Evolutionary conservation across 2,888 invertebrate species (phyloP).

Genomic region (Criorhina ranunculi): DNA sequence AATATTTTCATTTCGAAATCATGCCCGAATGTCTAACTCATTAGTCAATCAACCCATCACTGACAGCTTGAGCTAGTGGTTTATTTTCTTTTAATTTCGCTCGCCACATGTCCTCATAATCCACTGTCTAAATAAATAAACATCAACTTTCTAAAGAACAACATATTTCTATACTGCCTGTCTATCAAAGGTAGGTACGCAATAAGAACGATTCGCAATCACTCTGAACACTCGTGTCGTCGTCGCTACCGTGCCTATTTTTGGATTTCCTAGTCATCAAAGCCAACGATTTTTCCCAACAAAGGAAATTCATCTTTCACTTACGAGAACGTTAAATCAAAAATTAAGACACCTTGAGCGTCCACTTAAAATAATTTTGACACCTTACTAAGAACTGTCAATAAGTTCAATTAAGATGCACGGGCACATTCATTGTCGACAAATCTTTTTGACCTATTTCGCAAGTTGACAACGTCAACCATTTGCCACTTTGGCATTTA

Average conservation of each 20-base stretch:
- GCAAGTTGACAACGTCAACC: constrained; percentile 25
- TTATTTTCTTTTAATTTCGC: not conserved
- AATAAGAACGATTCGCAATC: constrained; percentile 9
- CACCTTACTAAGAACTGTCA: constrained; percentile 48
- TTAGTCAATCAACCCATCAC: not conserved
- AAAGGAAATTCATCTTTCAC: not conserved
- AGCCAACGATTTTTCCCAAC: constrained; percentile 14
- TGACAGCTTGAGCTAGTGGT: not conserved
- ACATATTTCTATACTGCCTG: too few species aligned
- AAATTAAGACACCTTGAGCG: not conserved
- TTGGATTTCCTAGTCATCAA: constrained; percentile 30
- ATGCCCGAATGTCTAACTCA: too few species aligned
- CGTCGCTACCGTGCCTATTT: constrained; percentile 30
- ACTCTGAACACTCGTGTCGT: not conserved
- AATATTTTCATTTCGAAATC: not conserved
- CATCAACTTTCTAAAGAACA: not conserved
- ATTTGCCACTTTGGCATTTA: constrained; percentile 54
- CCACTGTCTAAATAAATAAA: not conserved
- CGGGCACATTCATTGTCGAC: not conserved
- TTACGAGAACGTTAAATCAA: constrained; percentile 1
- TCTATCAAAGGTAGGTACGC: constrained; percentile 7
- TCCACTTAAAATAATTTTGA: constrained; percentile 31
- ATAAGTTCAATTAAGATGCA: constrained; percentile 18
- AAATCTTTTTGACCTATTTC: constrained; percentile 39
- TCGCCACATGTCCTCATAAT: constrained; percentile 7